Evolutionary conservation across 2,113 vertebrate species (phyloP), one percentile per base, ranked within the genome.

Genomic region (Petromus typicus): DNA sequence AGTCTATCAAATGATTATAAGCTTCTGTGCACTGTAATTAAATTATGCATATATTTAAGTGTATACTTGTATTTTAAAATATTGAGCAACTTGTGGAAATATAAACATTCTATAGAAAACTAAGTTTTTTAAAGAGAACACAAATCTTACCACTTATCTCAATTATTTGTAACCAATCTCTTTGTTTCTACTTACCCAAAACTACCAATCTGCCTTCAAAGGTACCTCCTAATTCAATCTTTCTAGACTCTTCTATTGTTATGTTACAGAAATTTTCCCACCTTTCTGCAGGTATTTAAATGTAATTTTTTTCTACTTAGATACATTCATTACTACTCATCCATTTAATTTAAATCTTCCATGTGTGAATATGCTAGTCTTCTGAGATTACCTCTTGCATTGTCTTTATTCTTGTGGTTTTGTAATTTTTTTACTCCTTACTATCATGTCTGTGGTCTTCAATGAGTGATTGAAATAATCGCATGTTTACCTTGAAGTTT

Each of bases 81-180:
- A 85, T 59, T n/a, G 56, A 91, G 67, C 5, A 94, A 67, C 2
- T 75, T 95, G 61, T 34, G 51, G 87, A 93, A 71, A 51, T 80
- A 40, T 59, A 5, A 32, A 45, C 16, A 48, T 88, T 86, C 13
- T 92, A 86, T 94, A 95, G 1, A 10, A 86, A 48, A 3, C 3
- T 6, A 86, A 87, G 32, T 57, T 51, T 5, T 51, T 51, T 48
- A 80, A 80, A 59, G 73, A 10, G 32, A 86, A 57, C 7, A 59
- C 14, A 32, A 22, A 11, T 79, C 40, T 93, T 85, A 64, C 37
- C 95, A 82, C 30, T 85, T 93, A 71, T 25, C 2, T 4, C 81
- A 34, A 86, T 34, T 69, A 86, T 34, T 69, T 80, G 76, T 23
- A 89, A 64, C 2, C 27, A 73, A 20, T 80, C 17, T 89, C 83